Base-by-base conservation (phyloP, 2,797 vertebrate genomes). In the Lerista edwardsae region DNA sequence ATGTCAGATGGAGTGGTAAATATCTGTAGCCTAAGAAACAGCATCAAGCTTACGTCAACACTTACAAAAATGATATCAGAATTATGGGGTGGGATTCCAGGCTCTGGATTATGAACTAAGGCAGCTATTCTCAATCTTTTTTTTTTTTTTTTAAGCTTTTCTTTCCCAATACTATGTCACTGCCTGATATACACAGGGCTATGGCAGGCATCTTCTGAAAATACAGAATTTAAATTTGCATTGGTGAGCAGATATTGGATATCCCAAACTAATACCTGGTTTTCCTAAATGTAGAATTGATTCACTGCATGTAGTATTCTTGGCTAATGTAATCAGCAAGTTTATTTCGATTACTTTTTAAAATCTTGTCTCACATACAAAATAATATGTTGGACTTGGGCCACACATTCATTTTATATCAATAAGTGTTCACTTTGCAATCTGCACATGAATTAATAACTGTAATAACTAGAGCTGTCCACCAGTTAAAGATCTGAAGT, bases 271-370 rank as follows among this genome's bases (percentile, higher is more conserved):
- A 23, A 62, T 36, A 84, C 44, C 39, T 92, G 80, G 57, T 51
- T 31, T 80, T 65, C 34, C 68, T 1, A 0, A 75, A 71, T 65
- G 55, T 31, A 57, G 31, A 76, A 25, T 21, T 29, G 6, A 29
- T 65, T 47, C 29, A 71, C 75, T 76, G n/a, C 10, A 41, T 85
- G 31, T 71, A 36, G 77, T 80, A 21, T 15, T 75, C 57, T 68
- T 41, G 0, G 0, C 77, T 84, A 82, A 64, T 85, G 55, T 72
- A 68, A 87, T 34, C 47, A 90, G 84, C 86, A 87, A 83, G 23
- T 21, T 76, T 87, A 75, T 72, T 68, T 90, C 90, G 89, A 83
- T 90, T 84, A 88, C 87, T 61, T 61, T 61, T 61, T 61, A 8
- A 4, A 61, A 61, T 61, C 71, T 82, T 75, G 84, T n/a, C 47